phyloP scores from a whole-genome alignment of 1,140 invertebrate species.

The Heliothis subflexa region DNA sequence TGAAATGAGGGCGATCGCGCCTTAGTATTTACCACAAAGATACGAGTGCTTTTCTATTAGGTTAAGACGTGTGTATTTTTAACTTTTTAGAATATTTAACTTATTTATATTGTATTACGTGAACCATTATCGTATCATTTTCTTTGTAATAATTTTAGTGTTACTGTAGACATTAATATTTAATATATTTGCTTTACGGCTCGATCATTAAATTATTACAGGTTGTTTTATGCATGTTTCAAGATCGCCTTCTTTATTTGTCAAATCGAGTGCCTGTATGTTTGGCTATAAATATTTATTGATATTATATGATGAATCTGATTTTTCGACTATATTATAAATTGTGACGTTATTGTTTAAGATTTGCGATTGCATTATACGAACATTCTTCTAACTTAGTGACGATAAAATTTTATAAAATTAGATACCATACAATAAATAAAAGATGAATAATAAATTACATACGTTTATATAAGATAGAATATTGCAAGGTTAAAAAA shows the following conservation, averaged over 20 bases:
- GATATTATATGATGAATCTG: constrained; percentile 60
- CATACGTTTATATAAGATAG: constrained; percentile 81
- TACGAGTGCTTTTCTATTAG: constrained; percentile 85
- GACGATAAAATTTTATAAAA: constrained; percentile 78
- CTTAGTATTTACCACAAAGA: constrained; percentile 69
- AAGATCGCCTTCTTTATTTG: constrained; percentile 79
- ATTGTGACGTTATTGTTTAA: constrained; percentile 71
- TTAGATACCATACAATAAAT: constrained; percentile 77
- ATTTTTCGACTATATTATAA: constrained; percentile 50
- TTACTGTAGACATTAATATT: constrained; percentile 84
- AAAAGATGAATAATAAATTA: constrained; percentile 76
- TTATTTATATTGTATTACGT: constrained; percentile 86
- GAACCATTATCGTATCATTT: constrained; percentile 84
- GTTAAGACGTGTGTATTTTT: constrained; percentile 86
- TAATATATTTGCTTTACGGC: constrained; percentile 85
- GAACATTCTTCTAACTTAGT: constrained; percentile 71
- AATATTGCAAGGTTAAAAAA: constrained; percentile 67
- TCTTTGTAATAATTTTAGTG: constrained; percentile 85
- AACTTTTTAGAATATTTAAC: constrained; percentile 86
- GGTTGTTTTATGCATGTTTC: constrained; percentile 79
- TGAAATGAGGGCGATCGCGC: constrained; percentile 59
- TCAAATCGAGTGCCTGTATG: constrained; percentile 76
- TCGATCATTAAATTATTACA: constrained; percentile 81
- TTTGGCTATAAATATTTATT: constrained; percentile 60
- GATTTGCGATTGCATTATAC: constrained; percentile 64